Base-by-base conservation (phyloP, 2,888 invertebrate species). In the Apomyelois bistriatella region DNA sequence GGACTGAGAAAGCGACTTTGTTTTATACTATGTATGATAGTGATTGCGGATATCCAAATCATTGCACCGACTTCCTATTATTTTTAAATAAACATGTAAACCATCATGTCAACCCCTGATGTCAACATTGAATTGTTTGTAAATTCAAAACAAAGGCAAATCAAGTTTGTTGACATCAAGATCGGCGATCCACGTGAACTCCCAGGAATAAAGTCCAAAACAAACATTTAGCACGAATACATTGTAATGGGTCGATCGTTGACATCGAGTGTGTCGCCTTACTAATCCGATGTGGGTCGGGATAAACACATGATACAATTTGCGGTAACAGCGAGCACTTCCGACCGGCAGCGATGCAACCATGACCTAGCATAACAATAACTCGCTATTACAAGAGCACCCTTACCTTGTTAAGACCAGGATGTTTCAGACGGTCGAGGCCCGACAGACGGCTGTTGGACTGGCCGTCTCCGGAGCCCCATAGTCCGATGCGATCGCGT, bases 341-440 rank as follows among this genome's bases (percentile, higher is more conserved):
- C 79, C 79, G 76, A 60, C 58, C 56, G 62, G 66, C 56, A 61
- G 66, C 57, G 60, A 59, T 59, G 59, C 65, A 77, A 78, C 78
- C 79, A 79, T 79, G 78, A 82, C 80, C 82, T 81, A 77, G 70
- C 65, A 66, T 57, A 72, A 76, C 70, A 62, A 68, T 57, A 58
- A 38, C 2, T 17, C 28, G 13, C 32, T 17, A 13, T 1, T 0
- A 13, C 6, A 16, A 22, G 3, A 22, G 22, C 22, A 22, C 3
- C 22, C 22, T 48, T 78, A 94, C 95, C 94, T 95, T 95, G 78
- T 94, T 94, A 8, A 94, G 88, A 54, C 93, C 91, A 1, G 94
- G 94, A 73, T 94, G 92, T 57, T 92, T 91, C 43, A 95, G 86
- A 59, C 93, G 92, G 79, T 94, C 94, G 60, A 94, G 88, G 53